A percentile compares a stretch with the other conserved stretches of the same genome.
Evolutionary conservation across 2,797 vertebrate genomes (phyloP).

Genomic region (Cuniculus paca): DNA sequence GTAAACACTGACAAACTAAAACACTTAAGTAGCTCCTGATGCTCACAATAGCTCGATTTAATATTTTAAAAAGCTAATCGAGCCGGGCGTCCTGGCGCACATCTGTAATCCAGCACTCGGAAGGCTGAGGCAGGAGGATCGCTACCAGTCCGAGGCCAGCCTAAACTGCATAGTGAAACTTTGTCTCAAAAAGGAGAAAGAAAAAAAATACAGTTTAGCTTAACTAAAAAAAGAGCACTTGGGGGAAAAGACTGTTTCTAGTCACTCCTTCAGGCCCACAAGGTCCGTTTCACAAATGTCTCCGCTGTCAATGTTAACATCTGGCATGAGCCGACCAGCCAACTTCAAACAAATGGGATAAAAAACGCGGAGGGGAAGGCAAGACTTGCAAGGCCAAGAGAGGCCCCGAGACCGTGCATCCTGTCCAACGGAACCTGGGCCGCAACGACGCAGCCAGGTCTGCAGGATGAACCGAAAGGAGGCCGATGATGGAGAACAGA

Average conservation of each 20-base stretch:
- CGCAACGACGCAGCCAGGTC: neutral
- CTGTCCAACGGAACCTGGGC: neutral
- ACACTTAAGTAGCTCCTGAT: neutral
- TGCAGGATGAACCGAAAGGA: neutral
- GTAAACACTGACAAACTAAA: neutral
- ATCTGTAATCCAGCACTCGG: neutral
- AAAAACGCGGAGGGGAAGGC: too few species aligned
- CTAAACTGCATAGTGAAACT: neutral
- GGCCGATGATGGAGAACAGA: slow-evolving; percentile 42
- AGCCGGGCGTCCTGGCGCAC: neutral
- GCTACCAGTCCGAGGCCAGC: neutral
- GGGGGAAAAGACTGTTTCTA: neutral
- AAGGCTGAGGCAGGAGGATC: neutral
- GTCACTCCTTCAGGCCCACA: neutral
- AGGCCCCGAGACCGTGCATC: slow-evolving; percentile 1
- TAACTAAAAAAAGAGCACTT: slow-evolving; percentile 1
- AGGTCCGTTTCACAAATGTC: neutral
- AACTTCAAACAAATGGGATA: neutral
- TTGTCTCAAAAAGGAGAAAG: neutral
- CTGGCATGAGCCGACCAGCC: neutral
- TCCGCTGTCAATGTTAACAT: neutral
- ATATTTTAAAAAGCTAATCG: neutral
- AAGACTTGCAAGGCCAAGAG: neutral
- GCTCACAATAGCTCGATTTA: slow-evolving; percentile 13
- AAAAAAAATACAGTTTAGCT: neutral